These are phyloP conservation scores for Acleris holmiana DNA, from an alignment of 2,888 invertebrate species.

Conservation along the genomic window DNA sequence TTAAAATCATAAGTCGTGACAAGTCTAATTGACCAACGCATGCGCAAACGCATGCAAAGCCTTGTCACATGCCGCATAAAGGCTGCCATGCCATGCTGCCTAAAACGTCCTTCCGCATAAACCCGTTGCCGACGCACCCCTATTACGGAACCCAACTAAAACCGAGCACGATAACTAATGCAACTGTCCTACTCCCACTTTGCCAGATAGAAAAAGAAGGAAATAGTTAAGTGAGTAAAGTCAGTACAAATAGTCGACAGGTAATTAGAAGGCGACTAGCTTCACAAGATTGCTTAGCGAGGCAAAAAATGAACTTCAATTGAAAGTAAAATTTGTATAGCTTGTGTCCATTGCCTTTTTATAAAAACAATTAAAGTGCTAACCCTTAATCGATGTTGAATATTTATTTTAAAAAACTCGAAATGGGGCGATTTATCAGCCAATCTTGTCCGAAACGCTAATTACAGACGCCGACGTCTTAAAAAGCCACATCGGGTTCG, in stretches of 20 bases:
- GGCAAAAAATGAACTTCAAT: slow-evolving; percentile 38
- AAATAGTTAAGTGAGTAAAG: neutral
- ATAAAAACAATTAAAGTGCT: neutral
- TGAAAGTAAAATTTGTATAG: slow-evolving; percentile 36
- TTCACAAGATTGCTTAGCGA: slow-evolving; percentile 48
- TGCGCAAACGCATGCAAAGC: slow-evolving; percentile 60
- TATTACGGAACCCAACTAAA: slow-evolving; percentile 48
- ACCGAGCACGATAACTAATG: slow-evolving; percentile 8
- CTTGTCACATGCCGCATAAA: slow-evolving; percentile 67
- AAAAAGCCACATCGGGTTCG: too few relatives aligned
- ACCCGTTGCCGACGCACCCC: slow-evolving; percentile 59
- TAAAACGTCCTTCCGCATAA: slow-evolving; percentile 77
- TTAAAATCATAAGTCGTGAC: slow-evolving; percentile 41
- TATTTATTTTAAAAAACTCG: too few relatives aligned
- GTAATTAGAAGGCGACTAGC: slow-evolving; percentile 50
- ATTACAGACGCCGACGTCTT: too few relatives aligned
- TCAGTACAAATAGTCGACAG: slow-evolving; percentile 22
- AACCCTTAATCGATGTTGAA: neutral
- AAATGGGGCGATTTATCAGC: too few relatives aligned
- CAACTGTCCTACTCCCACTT: slow-evolving; percentile 24
- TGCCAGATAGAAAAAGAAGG: slow-evolving; percentile 21
- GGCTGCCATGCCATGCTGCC: slow-evolving; percentile 60
- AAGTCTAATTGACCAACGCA: slow-evolving; percentile 62
- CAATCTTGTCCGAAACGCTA: too few relatives aligned
- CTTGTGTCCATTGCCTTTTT: slow-evolving; percentile 27